A percentile compares a stretch with the other conserved stretches of the same genome.
These are phyloP conservation scores for Hippocampus comes DNA, from an alignment of 2,113 vertebrate genomes.

Conservation along the genomic window DNA sequence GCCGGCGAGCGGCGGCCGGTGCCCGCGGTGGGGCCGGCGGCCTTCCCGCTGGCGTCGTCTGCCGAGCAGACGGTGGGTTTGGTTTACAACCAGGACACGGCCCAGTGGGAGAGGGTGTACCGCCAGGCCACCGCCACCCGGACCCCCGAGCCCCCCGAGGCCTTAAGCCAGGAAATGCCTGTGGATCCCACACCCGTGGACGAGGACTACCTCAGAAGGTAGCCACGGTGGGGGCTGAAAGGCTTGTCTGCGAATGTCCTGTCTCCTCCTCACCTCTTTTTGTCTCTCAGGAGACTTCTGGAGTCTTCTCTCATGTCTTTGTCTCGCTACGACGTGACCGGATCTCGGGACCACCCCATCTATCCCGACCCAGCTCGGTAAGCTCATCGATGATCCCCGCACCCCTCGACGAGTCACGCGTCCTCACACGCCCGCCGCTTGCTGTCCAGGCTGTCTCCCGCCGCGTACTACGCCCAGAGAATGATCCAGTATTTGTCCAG, in stretches of 20 bases:
- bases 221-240: slow-evolving; percentile 32
- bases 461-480: slow-evolving; percentile 97
- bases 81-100: slow-evolving; percentile 96
- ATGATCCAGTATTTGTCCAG: slow-evolving; percentile 99
- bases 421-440: neutral
- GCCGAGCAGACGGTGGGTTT: slow-evolving; percentile 89
- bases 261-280: slow-evolving; percentile 6
- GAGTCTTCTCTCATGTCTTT: slow-evolving; percentile 94
- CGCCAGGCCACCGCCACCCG: slow-evolving; percentile 82
- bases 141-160: slow-evolving; percentile 83
- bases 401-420: neutral
- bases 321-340: slow-evolving; percentile 94
- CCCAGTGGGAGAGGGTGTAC: slow-evolving; percentile 93
- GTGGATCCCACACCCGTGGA: slow-evolving; percentile 92
- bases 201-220: slow-evolving; percentile 97
- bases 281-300: slow-evolving; percentile 84
- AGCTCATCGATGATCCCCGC: neutral
- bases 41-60: slow-evolving; percentile 60
- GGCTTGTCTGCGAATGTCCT: too few relatives aligned
- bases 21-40: slow-evolving; percentile 57
- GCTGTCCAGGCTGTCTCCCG: slow-evolving; percentile 87
- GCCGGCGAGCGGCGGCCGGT: slow-evolving; percentile 68
- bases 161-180: slow-evolving; percentile 98
- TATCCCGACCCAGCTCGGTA: slow-evolving; percentile 98
- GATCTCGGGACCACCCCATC: slow-evolving; percentile 96